Base-by-base conservation (phyloP, 2,888 invertebrate species). In the Matsumyia berberina region DNA sequence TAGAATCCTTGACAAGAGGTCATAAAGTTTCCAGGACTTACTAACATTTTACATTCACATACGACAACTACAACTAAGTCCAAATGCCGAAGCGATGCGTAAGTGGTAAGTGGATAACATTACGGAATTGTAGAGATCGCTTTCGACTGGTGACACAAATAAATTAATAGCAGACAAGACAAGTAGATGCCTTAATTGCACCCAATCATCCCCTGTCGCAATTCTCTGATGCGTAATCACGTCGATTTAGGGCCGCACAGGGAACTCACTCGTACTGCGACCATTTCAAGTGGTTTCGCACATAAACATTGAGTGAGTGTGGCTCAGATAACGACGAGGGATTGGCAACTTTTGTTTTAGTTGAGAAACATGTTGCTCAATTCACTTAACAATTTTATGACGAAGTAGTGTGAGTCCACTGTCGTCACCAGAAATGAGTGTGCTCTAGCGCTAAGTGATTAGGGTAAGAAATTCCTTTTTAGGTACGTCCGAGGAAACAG, bases 201-300 rank as follows among this genome's bases (percentile, higher is more conserved):
- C 35, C 42, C 49, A 31, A 70, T 51, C 57, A 53, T 66, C 51
- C 29, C 51, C 58, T 70, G 77, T 66, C 58, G 58, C 64, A 81
- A 66, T 15, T 64, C 37, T 62, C n/a, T 51, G 15, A 44, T 42
- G 60, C 12, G 51, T 12, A 70, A 62, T 15, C 35, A 31, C 58
- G 46, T 55, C 37, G 33, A 29, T 17, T 11, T 57, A 49, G 19
- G 51, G 37, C 24, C 33, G 55, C 42, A n/a, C 24, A 9, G 39
- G 15, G 19, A 55, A 51, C 46, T 39, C 17, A 17, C 17, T 37
- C 19, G 15, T 35, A 12, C 5, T 64, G 72, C 46, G 62, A 72
- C 79, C 73, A 66, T 49, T 37, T 73, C 51, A 79, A 79, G 79
- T 79, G 72, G 57, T 24, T 78, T 72, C 31, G 51, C 72, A 64